Percentiles rank a stretch among this genome's conserved stretches.
Conservation (phyloP, 1,140 invertebrate genomes). For the Pseudomyrmex sp. region DNA sequence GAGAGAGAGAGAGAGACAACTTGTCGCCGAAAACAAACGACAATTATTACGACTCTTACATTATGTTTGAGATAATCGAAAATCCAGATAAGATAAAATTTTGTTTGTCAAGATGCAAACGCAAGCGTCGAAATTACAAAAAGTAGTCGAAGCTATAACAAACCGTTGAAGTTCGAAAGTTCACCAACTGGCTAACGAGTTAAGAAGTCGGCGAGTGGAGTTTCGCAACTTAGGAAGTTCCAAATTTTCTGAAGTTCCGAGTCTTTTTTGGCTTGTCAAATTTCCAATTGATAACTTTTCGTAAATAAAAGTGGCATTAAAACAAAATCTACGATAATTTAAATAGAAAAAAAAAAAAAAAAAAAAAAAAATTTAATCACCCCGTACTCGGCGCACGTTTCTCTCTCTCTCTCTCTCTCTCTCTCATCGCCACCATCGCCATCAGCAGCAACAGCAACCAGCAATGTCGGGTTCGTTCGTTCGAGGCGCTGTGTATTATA, state of each 20-base stretch:
- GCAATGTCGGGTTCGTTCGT: conserved; percentile 65
- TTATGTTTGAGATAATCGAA: background rate
- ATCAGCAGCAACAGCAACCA: conserved; percentile 57
- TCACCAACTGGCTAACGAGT: too few relatives aligned
- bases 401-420: conserved; percentile 41
- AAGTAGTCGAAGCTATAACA: background rate
- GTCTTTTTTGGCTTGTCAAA: too few relatives aligned
- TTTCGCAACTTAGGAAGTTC: background rate
- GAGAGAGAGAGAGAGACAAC: background rate
- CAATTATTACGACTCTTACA: background rate
- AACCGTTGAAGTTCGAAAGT: background rate
- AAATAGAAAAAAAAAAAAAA: background rate
- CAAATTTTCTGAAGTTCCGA: background rate
- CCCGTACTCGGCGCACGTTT: conserved; percentile 38
- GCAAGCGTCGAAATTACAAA: background rate
- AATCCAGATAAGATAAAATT: background rate
- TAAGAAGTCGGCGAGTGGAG: too few relatives aligned
- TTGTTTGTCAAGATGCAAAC: background rate
- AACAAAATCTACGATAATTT: background rate
- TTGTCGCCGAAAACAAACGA: background rate
- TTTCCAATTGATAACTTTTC: background rate
- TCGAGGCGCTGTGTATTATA: conserved; percentile 80
- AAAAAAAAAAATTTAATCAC: conserved; percentile 65
- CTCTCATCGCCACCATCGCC: conserved; percentile 37
- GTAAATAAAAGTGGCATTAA: background rate